Conservation (phyloP, 2,797 vertebrate genomes). For the Brachyrhaphis roseni region DNA sequence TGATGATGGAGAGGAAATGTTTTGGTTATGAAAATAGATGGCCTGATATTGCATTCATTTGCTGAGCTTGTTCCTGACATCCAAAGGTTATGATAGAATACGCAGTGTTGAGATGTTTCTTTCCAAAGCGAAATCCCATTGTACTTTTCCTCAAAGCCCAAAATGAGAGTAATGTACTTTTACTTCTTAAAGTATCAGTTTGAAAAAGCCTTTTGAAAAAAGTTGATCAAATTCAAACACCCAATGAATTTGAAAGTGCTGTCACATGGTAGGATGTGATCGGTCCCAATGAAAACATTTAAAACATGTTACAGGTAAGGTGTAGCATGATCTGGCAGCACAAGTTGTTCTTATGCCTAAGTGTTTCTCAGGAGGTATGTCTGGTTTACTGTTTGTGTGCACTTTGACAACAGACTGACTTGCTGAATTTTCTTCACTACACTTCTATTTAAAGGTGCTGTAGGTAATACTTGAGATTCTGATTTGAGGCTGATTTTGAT, state of each 20-base stretch:
- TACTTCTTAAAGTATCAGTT: neutral
- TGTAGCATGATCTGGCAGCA: neutral
- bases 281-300: neutral
- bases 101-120: neutral
- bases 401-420: neutral
- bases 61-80: neutral
- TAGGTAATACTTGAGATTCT: neutral
- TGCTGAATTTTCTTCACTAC: neutral
- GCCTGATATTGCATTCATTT: too few species aligned
- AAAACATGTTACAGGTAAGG: neutral
- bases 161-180: neutral
- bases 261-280: neutral
- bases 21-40: neutral
- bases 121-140: neutral
- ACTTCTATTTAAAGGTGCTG: neutral
- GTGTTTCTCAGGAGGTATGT: neutral
- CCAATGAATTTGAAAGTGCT: neutral
- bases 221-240: neutral
- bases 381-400: neutral
- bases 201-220: neutral
- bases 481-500: neutral
- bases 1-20: neutral
- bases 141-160: neutral
- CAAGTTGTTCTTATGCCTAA: neutral
- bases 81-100: neutral